A percentile compares a stretch with the other conserved stretches of the same genome.
These are phyloP conservation scores for Meiosimyza decipiens DNA, from an alignment of 2,888 invertebrate genomes.

Conservation along the genomic window DNA sequence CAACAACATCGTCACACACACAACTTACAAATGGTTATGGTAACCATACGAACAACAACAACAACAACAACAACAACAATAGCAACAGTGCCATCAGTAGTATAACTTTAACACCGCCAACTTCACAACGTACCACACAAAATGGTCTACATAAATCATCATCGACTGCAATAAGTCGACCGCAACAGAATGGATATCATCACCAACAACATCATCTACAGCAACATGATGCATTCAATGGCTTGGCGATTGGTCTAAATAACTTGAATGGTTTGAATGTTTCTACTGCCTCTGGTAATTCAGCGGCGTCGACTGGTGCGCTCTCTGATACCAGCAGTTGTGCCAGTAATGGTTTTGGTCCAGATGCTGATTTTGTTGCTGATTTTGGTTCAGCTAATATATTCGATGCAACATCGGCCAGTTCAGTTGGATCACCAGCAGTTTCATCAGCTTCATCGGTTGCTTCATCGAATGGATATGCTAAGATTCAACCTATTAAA, in stretches of 20 bases:
- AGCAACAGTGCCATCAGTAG: constrained; percentile 44
- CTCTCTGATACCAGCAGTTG: constrained; percentile 63
- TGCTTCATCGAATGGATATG: constrained; percentile 59
- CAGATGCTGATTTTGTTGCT: constrained; percentile 73
- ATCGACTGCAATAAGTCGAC: constrained; percentile 62
- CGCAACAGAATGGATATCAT: constrained; percentile 56
- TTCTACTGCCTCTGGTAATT: constrained; percentile 49
- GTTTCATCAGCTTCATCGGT: constrained; percentile 54
- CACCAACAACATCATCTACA: constrained; percentile 47
- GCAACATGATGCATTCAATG: constrained; percentile 35
- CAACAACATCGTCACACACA: constrained; percentile 18
- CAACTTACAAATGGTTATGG: constrained; percentile 24
- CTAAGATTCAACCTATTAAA: constrained; percentile 61
- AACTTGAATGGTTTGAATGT: constrained; percentile 57
- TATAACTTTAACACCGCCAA: constrained; percentile 64
- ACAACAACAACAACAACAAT: constrained; percentile 37
- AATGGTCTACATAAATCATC: constrained; percentile 59
- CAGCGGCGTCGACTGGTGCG: constrained; percentile 58
- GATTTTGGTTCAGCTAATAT: constrained; percentile 80
- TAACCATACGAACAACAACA: constrained; percentile 35
- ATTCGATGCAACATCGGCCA: constrained; percentile 72
- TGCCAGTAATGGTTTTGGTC: constrained; percentile 64
- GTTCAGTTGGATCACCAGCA: constrained; percentile 55
- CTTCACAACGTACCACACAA: constrained; percentile 61
- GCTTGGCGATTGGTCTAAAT: constrained; percentile 36